Base-by-base conservation (phyloP, 1,140 invertebrate genomes). In the Ooceraea biroi region DNA sequence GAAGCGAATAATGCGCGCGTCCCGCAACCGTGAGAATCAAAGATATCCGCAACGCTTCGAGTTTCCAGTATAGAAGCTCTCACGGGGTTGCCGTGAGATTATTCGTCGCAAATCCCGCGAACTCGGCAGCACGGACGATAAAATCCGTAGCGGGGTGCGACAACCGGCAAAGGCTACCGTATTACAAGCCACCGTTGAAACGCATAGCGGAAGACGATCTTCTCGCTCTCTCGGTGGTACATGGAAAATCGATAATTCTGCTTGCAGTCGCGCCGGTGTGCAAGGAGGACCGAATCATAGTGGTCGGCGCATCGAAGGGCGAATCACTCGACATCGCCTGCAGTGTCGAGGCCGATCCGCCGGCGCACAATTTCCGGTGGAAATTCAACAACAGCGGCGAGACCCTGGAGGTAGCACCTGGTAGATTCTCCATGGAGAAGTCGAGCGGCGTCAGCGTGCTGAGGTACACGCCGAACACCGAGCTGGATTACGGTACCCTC, bases 301-400 rank as follows among this genome's bases (percentile, higher is more conserved):
- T 98, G 84, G 97, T 98, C 71, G 98, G 98, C 7, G 97, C 97
- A 71, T 98, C 97, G 46, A 95, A 97, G 48, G 96, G 97, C 74
- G 98, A 98, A 94, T 96, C 96, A 25, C 95, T 98, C 58, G 96
- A 98, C 92, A 97, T 98, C 86, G 95, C 96, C 19, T 98, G 98
- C 93, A 96, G 97, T 92, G 97, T 98, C 83, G 97, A 98, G 91
- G 97, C 98, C 0, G 97, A 98, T 95, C 98, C 98, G 0, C 97
- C 97, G 14, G 97, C 97, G 19, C 95, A 96, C 87, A 96, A 96
- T 89, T 98, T 98, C 95, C 96, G 97, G 87, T 98, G 97, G 98
- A 98, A 98, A 94, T 98, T 98, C 95, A 98, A 98, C 95, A 98
- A 98, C 94, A 98, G 97, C 19, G 96, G 96, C 12, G 97, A 98